phyloP scores from a whole-genome alignment of 2,888 invertebrate species.

The Chaitophorus viminalis region DNA sequence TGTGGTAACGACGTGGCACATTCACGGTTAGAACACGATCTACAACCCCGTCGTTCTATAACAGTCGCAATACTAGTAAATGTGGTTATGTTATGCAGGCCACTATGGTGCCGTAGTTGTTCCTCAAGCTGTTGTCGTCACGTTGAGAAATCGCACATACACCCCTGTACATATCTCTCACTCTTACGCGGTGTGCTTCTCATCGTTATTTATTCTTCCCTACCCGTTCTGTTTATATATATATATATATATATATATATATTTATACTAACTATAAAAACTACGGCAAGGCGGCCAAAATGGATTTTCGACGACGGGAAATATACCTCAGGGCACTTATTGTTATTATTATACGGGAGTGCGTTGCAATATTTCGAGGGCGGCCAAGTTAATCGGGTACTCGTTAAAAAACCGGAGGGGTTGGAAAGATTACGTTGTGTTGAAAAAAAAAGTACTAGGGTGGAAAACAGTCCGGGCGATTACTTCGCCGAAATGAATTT shows the following conservation, averaged over 20 bases:
- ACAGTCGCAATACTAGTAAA: background rate
- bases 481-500: slow-evolving; percentile 60
- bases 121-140: background rate
- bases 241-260: too few species aligned
- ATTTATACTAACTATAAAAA: background rate
- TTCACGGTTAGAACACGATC: background rate
- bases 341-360: slow-evolving; percentile 54
- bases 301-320: slow-evolving; percentile 40
- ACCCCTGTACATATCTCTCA: background rate
- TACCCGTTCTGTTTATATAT: too few species aligned
- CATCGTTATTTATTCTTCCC: background rate
- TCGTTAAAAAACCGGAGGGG: slow-evolving; percentile 60
- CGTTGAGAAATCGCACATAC: slow-evolving; percentile 29
- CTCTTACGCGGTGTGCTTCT: background rate
- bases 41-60: background rate
- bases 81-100: background rate
- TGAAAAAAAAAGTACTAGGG: slow-evolving; percentile 51
- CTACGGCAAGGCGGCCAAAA: background rate
- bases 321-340: slow-evolving; percentile 53
- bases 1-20: background rate
- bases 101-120: background rate
- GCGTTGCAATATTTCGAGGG: slow-evolving; percentile 27
- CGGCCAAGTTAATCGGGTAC: slow-evolving; percentile 55
- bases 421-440: slow-evolving; percentile 57
- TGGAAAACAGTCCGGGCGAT: slow-evolving; percentile 59